phyloP scores from a whole-genome alignment of 2,888 invertebrate genomes.

The Ornithoptera alexandrae region DNA sequence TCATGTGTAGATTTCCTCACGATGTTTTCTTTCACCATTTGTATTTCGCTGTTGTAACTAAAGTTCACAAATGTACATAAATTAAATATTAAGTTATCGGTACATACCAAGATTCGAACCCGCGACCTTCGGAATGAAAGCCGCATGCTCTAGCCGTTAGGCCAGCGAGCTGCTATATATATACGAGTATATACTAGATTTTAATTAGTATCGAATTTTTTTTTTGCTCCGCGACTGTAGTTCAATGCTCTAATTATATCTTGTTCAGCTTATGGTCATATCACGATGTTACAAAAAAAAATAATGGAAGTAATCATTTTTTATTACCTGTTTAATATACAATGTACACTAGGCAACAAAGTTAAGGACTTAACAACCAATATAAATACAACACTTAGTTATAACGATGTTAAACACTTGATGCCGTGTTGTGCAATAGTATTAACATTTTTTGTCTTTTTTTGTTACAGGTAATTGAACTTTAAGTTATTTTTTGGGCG shows the following conservation, averaged over 20 bases:
- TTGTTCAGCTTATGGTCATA: not conserved
- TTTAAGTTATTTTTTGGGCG: constrained; percentile 39
- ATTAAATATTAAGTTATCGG: no score
- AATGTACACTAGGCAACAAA: constrained; percentile 6
- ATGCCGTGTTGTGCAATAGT: constrained; percentile 34
- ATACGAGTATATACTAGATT: no score
- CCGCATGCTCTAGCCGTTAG: no score
- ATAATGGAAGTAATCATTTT: not conserved
- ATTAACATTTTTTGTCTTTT: constrained; percentile 44
- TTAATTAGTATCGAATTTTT: no score
- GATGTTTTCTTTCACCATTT: no score
- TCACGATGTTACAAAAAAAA: constrained; percentile 5
- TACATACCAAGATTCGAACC: no score
- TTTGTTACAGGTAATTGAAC: constrained; percentile 67
- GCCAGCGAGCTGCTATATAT: no score
- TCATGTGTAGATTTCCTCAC: no score
- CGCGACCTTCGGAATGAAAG: no score
- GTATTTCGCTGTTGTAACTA: no score
- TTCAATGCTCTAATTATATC: not conserved
- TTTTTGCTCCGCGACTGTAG: no score
- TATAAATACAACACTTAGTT: constrained; percentile 5
- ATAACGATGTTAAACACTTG: constrained; percentile 10
- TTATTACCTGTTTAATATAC: constrained; percentile 3
- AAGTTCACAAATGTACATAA: no score
- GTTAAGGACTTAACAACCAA: not conserved